Evolutionary conservation across 1,140 invertebrate species (phyloP).

Genomic region (Ceratosolen fusciceps): DNA sequence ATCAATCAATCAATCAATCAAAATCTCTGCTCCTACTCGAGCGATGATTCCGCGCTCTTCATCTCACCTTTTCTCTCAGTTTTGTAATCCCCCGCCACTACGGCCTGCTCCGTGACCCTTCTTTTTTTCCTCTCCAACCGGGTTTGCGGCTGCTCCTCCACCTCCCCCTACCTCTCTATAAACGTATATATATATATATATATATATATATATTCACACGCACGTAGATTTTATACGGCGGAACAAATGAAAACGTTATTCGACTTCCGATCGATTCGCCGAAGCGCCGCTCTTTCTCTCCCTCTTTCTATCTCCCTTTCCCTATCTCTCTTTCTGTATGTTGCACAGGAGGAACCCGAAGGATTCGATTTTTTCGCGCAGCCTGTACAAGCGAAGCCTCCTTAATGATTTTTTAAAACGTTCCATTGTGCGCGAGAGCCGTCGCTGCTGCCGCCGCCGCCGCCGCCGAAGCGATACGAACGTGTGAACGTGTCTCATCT

Average conservation of each 20-base stretch:
- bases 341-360: neutral
- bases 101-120: neutral
- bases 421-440: neutral
- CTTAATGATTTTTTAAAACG: slow-evolving; percentile 26
- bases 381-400: neutral
- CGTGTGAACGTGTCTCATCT: neutral
- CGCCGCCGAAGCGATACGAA: neutral
- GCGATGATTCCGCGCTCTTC: neutral
- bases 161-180: neutral
- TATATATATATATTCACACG: too few relatives aligned
- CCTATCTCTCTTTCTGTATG: too few relatives aligned
- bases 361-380: slow-evolving; percentile 48
- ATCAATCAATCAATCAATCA: slow-evolving; percentile 26
- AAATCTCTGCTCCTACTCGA: neutral
- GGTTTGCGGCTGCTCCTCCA: neutral
- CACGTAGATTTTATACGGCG: slow-evolving; percentile 43
- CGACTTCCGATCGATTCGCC: slow-evolving; percentile 35
- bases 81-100: neutral
- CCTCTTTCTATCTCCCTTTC: too few relatives aligned
- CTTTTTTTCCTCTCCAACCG: too few relatives aligned
- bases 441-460: neutral
- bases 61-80: neutral
- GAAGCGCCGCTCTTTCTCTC: neutral
- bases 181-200: too few relatives aligned
- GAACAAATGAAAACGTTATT: slow-evolving; percentile 51